Conservation (phyloP, 2,888 invertebrate species). For the Poecilobothrus nobilitatus region DNA sequence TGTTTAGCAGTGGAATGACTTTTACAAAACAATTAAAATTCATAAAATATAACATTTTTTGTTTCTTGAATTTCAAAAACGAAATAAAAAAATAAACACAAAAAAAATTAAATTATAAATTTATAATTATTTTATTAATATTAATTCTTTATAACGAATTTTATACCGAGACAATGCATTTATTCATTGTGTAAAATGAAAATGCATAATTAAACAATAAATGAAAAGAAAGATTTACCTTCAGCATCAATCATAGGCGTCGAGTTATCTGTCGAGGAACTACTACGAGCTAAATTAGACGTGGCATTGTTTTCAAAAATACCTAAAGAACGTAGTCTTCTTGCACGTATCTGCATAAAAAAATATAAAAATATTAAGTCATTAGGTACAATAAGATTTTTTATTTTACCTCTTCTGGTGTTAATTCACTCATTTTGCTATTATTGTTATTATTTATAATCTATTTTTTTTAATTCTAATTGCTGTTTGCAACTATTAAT, state of each 20-base stretch:
- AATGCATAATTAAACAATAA: too few species aligned
- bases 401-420: conserved; percentile 75
- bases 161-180: too few species aligned
- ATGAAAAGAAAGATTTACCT: conserved; percentile 18
- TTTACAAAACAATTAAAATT: too few species aligned
- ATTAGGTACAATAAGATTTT: not conserved
- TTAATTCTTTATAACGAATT: too few species aligned
- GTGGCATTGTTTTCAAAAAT: not conserved
- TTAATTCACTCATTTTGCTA: conserved; percentile 67
- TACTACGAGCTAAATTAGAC: conserved; percentile 17
- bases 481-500: too few species aligned
- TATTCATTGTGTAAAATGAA: too few species aligned
- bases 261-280: conserved; percentile 17
- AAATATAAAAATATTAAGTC: not conserved
- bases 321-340: conserved; percentile 35
- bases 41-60: too few species aligned
- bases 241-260: conserved; percentile 21
- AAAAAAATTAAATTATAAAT: not conserved
- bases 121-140: too few species aligned
- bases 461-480: too few species aligned
- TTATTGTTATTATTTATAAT: conserved; percentile 22
- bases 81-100: not conserved
- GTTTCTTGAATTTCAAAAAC: not conserved
- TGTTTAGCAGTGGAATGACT: too few species aligned
- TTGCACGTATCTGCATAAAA: conserved; percentile 34